phyloP scores from a whole-genome alignment of 1,140 invertebrate species.

The Diabrotica virgifera region DNA sequence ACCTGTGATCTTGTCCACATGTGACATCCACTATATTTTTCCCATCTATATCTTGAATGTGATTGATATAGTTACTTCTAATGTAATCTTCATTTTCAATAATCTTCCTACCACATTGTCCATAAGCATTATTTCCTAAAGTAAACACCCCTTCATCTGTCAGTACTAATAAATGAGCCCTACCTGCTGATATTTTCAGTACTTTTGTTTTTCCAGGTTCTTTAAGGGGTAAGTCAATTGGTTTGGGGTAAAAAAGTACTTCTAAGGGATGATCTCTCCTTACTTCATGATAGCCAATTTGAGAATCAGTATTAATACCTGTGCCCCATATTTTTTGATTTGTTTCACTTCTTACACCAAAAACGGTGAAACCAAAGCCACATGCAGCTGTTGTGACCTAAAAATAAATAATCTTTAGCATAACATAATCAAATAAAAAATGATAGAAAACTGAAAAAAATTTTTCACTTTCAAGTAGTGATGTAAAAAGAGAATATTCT shows the following conservation, averaged over 20 bases:
- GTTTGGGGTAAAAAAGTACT: constrained; percentile 70
- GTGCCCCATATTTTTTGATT: constrained; percentile 77
- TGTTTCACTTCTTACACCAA: constrained; percentile 65
- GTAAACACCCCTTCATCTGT: constrained; percentile 80
- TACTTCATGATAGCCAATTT: constrained; percentile 71
- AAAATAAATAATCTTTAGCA: constrained; percentile 15
- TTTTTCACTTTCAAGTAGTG: too few relatives aligned
- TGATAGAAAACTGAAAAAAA: too few relatives aligned
- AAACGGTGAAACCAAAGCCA: constrained; percentile 89
- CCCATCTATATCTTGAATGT: constrained; percentile 63
- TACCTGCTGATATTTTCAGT: constrained; percentile 70
- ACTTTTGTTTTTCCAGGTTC: constrained; percentile 53
- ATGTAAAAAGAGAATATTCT: too few relatives aligned
- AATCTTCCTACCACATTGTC: constrained; percentile 87
- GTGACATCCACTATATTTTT: constrained; percentile 64
- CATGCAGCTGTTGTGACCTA: constrained; percentile 70
- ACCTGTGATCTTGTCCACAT: constrained; percentile 87
- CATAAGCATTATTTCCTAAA: constrained; percentile 90
- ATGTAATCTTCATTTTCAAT: constrained; percentile 75
- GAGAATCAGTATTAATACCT: constrained; percentile 90
- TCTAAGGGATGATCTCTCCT: constrained; percentile 65
- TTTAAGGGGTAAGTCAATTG: constrained; percentile 69
- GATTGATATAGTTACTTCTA: constrained; percentile 62
- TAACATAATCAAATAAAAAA: too few relatives aligned
- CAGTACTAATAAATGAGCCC: constrained; percentile 81